Conservation (phyloP, 2,113 vertebrate species). For the Uropsilus gracilis region DNA sequence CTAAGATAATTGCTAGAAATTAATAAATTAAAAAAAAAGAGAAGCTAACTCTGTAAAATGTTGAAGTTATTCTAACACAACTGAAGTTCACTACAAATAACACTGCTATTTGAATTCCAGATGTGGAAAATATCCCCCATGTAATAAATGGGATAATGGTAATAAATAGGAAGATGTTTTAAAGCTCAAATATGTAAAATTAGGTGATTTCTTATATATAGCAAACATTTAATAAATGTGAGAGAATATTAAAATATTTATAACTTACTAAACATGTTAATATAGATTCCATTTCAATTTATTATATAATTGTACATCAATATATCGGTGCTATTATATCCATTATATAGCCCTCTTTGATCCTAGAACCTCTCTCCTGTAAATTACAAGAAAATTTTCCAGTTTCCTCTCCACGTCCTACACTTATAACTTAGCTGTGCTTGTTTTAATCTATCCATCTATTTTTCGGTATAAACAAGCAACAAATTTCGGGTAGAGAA, state of each 20-base stretch:
- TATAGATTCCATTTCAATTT: not conserved
- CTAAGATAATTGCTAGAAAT: not conserved
- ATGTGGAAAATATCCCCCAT: not conserved
- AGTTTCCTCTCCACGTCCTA: not conserved
- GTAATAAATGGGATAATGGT: conserved; percentile 13
- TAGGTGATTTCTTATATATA: not conserved
- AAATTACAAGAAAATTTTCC: not conserved
- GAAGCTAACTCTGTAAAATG: not conserved
- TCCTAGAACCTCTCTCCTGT: not conserved
- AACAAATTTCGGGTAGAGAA: not conserved
- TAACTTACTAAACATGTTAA: conserved; percentile 11
- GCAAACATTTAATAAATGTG: not conserved
- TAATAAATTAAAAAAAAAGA: not conserved
- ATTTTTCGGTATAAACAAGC: not conserved
- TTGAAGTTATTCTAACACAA: not conserved
- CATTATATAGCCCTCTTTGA: not conserved
- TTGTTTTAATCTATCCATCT: not conserved
- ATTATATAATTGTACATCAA: not conserved
- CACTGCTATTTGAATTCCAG: not conserved
- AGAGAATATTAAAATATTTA: not conserved
- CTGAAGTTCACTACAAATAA: not conserved
- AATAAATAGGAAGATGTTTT: not conserved
- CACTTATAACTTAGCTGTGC: not conserved
- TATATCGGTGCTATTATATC: not conserved
- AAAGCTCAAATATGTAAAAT: not conserved